A percentile compares a stretch with the other conserved stretches of the same genome.
phyloP scores from a whole-genome alignment of 2,797 vertebrate species.

The Gallinago nigripennis region DNA sequence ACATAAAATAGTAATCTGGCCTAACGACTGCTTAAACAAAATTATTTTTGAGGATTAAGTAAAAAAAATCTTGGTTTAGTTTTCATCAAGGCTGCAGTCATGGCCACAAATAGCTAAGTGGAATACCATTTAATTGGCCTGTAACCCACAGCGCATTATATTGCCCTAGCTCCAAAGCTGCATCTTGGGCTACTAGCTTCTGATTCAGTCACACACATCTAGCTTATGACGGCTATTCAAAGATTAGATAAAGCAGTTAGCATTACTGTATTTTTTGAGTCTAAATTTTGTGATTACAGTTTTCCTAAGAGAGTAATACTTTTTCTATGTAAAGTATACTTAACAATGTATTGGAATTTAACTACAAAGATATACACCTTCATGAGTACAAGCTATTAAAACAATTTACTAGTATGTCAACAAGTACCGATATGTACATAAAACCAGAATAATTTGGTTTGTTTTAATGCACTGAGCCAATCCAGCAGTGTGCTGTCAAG shows the following conservation, averaged over 20 bases:
- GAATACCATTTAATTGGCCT: slow-evolving; percentile 37
- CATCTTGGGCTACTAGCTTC: not conserved
- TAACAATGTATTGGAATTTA: slow-evolving; percentile 67
- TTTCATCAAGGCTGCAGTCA: slow-evolving; percentile 23
- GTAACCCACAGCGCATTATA: not conserved
- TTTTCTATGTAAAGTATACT: slow-evolving; percentile 63
- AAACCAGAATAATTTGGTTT: slow-evolving; percentile 66
- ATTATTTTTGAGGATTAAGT: slow-evolving; percentile 26
- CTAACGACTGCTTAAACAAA: slow-evolving; percentile 37
- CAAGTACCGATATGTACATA: slow-evolving; percentile 50
- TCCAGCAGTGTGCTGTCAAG: slow-evolving; percentile 39
- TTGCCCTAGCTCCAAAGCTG: not conserved
- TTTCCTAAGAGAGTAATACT: slow-evolving; percentile 57
- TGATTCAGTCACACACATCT: slow-evolving; percentile 3
- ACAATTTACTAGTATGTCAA: slow-evolving; percentile 72
- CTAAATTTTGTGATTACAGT: slow-evolving; percentile 62
- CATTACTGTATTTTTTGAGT: slow-evolving; percentile 9
- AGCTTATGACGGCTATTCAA: slow-evolving; percentile 29
- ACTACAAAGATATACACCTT: slow-evolving; percentile 70
- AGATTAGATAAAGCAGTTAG: slow-evolving; percentile 21
- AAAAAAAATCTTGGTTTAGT: not conserved
- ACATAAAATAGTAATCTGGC: not conserved
- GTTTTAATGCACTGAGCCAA: slow-evolving; percentile 53
- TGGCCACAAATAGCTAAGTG: slow-evolving; percentile 32
- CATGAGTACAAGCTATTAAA: slow-evolving; percentile 70